These are phyloP conservation scores for Xylocopa sonorina DNA, from an alignment of 1,140 invertebrate species.

Conservation along the genomic window DNA sequence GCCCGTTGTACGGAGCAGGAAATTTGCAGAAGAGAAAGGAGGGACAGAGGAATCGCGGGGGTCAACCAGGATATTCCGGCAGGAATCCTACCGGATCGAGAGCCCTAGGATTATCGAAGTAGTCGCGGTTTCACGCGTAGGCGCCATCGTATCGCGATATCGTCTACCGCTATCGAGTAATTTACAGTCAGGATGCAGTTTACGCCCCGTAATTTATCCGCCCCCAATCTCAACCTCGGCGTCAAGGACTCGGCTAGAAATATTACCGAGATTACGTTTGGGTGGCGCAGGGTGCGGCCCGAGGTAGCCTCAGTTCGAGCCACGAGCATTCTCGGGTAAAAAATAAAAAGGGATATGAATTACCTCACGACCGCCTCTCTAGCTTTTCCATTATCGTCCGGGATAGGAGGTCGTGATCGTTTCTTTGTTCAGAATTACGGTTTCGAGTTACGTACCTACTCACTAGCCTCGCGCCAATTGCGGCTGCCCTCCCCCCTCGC, in stretches of 20 bases:
- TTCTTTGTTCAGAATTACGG: neutral
- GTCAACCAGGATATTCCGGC: neutral
- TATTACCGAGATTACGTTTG: constrained; percentile 52
- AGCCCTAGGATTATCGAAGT: constrained; percentile 13
- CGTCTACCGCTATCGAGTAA: constrained; percentile 57
- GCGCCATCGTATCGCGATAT: constrained; percentile 37
- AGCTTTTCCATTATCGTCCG: constrained; percentile 16
- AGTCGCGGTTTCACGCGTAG: constrained; percentile 47
- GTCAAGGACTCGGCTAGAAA: constrained; percentile 53
- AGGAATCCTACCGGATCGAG: neutral
- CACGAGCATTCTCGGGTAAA: neutral
- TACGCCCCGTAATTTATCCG: constrained; percentile 64
- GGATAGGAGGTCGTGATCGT: neutral
- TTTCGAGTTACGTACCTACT: neutral
- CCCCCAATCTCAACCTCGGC: constrained; percentile 35
- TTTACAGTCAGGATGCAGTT: constrained; percentile 55
- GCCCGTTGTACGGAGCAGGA: neutral
- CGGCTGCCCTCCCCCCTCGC: too few relatives aligned
- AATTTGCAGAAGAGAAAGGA: neutral
- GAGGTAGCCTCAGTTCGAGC: constrained; percentile 4
- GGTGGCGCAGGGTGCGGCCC: constrained; percentile 37
- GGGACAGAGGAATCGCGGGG: neutral
- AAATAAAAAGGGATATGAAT: constrained; percentile 1
- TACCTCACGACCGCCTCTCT: neutral
- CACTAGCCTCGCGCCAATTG: neutral